Percentiles rank a stretch among this genome's conserved stretches.
phyloP scores from a whole-genome alignment of 2,113 vertebrate genomes.

The Triplophysa rosa region DNA sequence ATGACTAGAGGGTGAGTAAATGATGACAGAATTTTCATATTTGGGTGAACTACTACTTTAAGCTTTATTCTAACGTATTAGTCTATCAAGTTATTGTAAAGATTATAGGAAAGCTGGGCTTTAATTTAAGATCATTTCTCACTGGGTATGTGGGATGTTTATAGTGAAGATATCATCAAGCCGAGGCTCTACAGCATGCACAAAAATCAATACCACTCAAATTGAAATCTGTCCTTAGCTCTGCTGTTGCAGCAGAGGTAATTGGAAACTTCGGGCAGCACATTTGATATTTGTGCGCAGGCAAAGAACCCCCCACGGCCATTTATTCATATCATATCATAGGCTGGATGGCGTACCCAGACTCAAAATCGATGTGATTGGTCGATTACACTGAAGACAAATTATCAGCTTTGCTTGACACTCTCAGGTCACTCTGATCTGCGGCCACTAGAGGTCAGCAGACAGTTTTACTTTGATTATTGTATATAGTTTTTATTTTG shows the following conservation, averaged over 20 bases:
- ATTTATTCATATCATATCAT: constrained; percentile 60
- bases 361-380: constrained; percentile 62
- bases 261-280: constrained; percentile 52
- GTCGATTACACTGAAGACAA: constrained; percentile 57
- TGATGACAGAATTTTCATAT: no score
- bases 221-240: constrained; percentile 56
- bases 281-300: constrained; percentile 46
- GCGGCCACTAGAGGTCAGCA: constrained; percentile 67
- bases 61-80: background rate
- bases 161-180: constrained; percentile 22
- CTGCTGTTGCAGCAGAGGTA: constrained; percentile 39
- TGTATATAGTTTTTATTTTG: background rate
- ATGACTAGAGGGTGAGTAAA: no score
- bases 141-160: constrained; percentile 9
- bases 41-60: no score
- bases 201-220: constrained; percentile 64
- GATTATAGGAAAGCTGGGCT: background rate
- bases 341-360: constrained; percentile 39
- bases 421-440: background rate
- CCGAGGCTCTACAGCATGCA: background rate
- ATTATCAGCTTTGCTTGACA: constrained; percentile 30
- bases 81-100: background rate
- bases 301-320: constrained; percentile 49
- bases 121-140: background rate
- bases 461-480: background rate